Evolutionary conservation across 35 echinoderm and acorn worm species (phyloP).

Genomic region (Stichopus chloronotus): DNA sequence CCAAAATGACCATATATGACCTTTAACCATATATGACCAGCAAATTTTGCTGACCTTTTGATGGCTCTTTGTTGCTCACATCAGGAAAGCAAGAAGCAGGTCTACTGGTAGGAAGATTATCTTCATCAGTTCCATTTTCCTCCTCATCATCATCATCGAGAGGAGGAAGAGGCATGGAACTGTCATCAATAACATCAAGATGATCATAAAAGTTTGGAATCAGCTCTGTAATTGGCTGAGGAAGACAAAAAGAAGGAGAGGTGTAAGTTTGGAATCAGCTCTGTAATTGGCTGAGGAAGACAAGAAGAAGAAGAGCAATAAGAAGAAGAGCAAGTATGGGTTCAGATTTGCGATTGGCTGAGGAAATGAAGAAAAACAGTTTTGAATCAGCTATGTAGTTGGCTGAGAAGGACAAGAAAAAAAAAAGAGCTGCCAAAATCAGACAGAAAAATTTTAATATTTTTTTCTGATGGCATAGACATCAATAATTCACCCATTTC

Average conservation of each 20-base stretch:
- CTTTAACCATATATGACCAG: too few relatives aligned
- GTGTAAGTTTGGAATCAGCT: slow-evolving; percentile 86
- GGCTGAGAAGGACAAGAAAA: too few relatives aligned
- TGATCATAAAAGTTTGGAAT: slow-evolving; percentile 96
- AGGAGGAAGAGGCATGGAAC: slow-evolving; percentile 95
- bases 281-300: slow-evolving; percentile 80
- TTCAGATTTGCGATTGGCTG: slow-evolving; percentile 84
- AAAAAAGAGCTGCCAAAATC: background rate
- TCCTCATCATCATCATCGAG: slow-evolving; percentile 91
- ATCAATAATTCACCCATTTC: too few relatives aligned
- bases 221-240: slow-evolving; percentile 79
- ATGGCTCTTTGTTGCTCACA: background rate
- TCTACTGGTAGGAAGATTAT: slow-evolving; percentile 67
- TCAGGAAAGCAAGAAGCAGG: slow-evolving; percentile 58
- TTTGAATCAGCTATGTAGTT: too few relatives aligned
- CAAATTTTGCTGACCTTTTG: background rate
- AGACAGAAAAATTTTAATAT: background rate
- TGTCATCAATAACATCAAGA: slow-evolving; percentile 90
- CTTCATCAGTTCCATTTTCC: slow-evolving; percentile 51
- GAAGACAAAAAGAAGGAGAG: background rate
- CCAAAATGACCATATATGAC: too few relatives aligned
- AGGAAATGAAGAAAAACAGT: too few relatives aligned
- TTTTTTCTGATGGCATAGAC: too few relatives aligned
- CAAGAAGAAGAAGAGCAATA: background rate
- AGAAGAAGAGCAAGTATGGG: too few relatives aligned